Base-by-base conservation (phyloP, 2,797 vertebrate genomes). In the Mionectes olivaceus region DNA sequence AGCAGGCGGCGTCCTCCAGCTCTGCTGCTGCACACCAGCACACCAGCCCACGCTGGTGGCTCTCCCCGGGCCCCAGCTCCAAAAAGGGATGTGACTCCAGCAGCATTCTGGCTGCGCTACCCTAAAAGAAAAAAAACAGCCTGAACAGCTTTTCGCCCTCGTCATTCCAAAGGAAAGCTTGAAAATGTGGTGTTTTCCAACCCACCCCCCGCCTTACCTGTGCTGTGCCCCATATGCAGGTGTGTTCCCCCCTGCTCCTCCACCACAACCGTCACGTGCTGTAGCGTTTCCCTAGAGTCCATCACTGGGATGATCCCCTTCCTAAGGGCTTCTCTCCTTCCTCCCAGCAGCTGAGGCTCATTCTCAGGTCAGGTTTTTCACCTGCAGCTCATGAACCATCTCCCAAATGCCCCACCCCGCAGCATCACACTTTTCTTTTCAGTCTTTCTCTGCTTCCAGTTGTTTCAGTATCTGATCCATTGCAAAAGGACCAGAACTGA, bases 181-280 rank as follows among this genome's bases (percentile, higher is more conserved):
- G 3, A 33, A 82, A 65, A 6, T 0, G 0, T 6, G 2, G 7
- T 30, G 22, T 39, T 73, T 55, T 61, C 47, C 28, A 68, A 7
- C 0, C 2, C 7, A 35, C 12, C 8, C 10, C 9, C 8, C 8
- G 5, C 41, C 43, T 78, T 50, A 37, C 16, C 16, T 74, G 50
- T 41, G 17, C 47, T n/a, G 21, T 1, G 0, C 10, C 21, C 12
- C 16, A 19, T 0, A 0, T 10, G 24, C 28, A 56, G 37, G 39
- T 9, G 24, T 4, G 4, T 16, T 32, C 35, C 37, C 55, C 83
- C 68, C 25, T 15, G 16, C 12, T 87, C 11, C 30, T 2, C 46
- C 61, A 32, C 7, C 57, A n/a, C 47, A 32, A n/a, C 21, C 22
- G 25, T 13, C 17, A 41, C 21, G 8, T 1, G 3, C 47, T 74